Conservation (phyloP, 2,113 vertebrate genomes). For the Paradisaea rubra region DNA sequence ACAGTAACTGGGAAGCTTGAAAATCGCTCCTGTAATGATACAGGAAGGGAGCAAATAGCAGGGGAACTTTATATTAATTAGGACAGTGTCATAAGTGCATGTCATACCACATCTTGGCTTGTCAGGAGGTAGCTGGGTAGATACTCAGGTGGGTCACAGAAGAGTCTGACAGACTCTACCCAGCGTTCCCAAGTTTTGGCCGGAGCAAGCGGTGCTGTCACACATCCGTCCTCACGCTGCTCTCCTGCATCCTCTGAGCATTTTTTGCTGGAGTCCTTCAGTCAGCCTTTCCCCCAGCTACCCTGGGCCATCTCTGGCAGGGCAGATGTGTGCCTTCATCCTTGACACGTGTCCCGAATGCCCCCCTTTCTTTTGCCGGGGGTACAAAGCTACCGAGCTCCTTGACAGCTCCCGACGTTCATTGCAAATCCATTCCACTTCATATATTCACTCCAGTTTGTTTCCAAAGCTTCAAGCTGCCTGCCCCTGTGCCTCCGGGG, state of each 20-base stretch:
- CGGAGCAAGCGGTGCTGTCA: fast-evolving
- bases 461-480: not conserved
- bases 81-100: not conserved
- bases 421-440: not conserved
- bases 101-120: not conserved
- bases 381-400: fast-evolving
- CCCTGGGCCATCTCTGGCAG: fast-evolving
- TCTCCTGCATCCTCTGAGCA: fast-evolving
- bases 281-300: not conserved
- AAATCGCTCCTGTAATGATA: not conserved
- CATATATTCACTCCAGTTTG: not conserved
- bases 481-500: not conserved
- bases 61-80: not conserved
- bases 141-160: not conserved
- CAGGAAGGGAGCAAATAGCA: not conserved
- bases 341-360: not conserved
- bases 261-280: not conserved
- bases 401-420: not conserved
- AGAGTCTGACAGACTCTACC: not conserved
- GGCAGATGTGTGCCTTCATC: not conserved
- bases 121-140: not conserved
- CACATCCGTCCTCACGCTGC: fast-evolving
- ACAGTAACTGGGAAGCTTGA: not conserved
- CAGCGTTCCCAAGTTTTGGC: not conserved
- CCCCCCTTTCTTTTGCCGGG: not conserved